Conservation (phyloP, 2,113 vertebrate genomes). For the Chionodraco myersi region DNA sequence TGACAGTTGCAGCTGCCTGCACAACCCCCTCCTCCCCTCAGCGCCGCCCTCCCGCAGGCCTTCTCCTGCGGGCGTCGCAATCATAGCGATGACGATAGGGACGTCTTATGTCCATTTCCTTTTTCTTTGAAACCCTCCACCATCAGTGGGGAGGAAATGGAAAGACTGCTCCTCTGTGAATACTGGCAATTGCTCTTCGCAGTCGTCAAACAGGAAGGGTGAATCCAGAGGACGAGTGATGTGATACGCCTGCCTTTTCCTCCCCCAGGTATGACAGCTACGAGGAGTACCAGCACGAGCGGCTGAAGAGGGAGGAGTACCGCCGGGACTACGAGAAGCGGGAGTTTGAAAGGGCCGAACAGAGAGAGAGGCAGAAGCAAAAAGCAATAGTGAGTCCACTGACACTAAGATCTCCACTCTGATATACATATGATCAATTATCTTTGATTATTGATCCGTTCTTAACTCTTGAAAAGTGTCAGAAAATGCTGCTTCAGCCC, state of each 20-base stretch:
- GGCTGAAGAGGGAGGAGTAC: slow-evolving; percentile 95
- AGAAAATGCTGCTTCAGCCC: too few species aligned
- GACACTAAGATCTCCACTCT: slow-evolving; percentile 16
- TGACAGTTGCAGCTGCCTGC: slow-evolving; percentile 83
- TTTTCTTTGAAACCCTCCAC: slow-evolving; percentile 23
- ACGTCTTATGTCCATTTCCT: slow-evolving; percentile 76
- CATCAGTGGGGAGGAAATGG: slow-evolving; percentile 10
- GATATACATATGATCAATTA: too few species aligned
- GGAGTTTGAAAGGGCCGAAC: slow-evolving; percentile 93
- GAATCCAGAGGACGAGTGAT: slow-evolving; percentile 31
- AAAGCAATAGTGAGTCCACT: slow-evolving; percentile 94
- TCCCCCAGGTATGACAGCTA: slow-evolving; percentile 93
- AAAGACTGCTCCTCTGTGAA: slow-evolving; percentile 29
- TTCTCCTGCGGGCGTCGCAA: slow-evolving; percentile 68
- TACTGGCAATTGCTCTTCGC: slow-evolving; percentile 35
- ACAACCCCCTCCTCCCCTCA: neutral
- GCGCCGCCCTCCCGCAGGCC: slow-evolving; percentile 69
- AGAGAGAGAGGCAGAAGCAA: slow-evolving; percentile 92
- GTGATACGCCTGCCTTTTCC: slow-evolving; percentile 18
- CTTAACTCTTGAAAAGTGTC: too few species aligned
- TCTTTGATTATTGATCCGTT: too few species aligned
- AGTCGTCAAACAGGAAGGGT: slow-evolving; percentile 1
- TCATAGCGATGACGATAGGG: slow-evolving; percentile 58
- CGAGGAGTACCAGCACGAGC: slow-evolving; percentile 96
- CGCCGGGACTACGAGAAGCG: slow-evolving; percentile 93